phyloP scores from a whole-genome alignment of 2,888 invertebrate genomes.

The Incurvaria masculella region DNA sequence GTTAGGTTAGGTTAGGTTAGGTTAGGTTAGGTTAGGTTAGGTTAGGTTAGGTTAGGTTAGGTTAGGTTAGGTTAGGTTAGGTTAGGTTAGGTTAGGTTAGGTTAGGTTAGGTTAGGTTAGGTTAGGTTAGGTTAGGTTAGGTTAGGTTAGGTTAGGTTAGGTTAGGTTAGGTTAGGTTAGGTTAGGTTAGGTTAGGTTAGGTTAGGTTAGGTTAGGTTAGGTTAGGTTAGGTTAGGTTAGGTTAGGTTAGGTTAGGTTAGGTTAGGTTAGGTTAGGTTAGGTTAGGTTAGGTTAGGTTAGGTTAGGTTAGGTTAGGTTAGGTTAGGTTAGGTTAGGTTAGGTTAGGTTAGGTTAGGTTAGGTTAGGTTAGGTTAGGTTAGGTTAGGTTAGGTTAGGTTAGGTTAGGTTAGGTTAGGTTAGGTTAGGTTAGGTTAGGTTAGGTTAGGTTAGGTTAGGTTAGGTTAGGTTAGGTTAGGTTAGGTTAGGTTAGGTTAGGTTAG shows the following conservation, averaged over 20 bases:
- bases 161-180: constrained; percentile 15
- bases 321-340: constrained; percentile 12
- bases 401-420: constrained; percentile 7
- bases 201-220: constrained; percentile 8
- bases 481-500: constrained; percentile 9
- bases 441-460: constrained; percentile 11
- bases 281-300: constrained; percentile 10
- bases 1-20: constrained; percentile 13
- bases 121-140: constrained; percentile 3
- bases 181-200: constrained; percentile 8
- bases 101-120: constrained; percentile 7
- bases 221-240: constrained; percentile 7
- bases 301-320: constrained; percentile 9
- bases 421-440: constrained; percentile 8
- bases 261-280: constrained; percentile 14
- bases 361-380: constrained; percentile 10
- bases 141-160: constrained; percentile 12
- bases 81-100: constrained; percentile 12
- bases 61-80: constrained; percentile 13
- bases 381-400: constrained; percentile 8
- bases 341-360: constrained; percentile 14
- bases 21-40: constrained; percentile 13
- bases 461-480: constrained; percentile 11
- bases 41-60: constrained; percentile 13
- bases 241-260: constrained; percentile 14